Evolutionary conservation across 1,140 invertebrate genomes (phyloP).

Genomic region (Drosophila bipectinata): DNA sequence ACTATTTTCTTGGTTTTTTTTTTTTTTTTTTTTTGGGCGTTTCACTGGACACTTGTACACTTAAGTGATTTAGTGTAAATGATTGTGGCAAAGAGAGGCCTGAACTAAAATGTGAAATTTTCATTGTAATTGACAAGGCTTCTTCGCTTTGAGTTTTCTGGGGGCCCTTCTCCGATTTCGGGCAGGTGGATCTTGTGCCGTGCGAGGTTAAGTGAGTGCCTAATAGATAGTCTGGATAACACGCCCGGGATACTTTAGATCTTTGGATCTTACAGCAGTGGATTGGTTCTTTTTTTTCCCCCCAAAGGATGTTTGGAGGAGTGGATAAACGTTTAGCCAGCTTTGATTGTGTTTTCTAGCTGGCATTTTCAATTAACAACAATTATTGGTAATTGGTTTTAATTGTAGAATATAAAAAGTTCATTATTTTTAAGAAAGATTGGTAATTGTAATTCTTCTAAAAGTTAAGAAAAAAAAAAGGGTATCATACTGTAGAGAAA

Average conservation of each 20-base stretch:
- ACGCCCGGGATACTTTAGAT: background rate
- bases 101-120: constrained; percentile 34
- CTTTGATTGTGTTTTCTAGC: background rate
- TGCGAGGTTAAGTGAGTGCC: constrained; percentile 18
- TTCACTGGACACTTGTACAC: constrained; percentile 70
- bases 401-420: no score
- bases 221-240: constrained; percentile 20
- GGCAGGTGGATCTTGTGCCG: constrained; percentile 20
- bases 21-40: constrained; percentile 33
- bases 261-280: no score
- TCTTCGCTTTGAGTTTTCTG: background rate
- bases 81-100: constrained; percentile 66
- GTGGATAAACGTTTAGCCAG: background rate
- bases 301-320: no score
- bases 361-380: background rate
- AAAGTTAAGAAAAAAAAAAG: no score
- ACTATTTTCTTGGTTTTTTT: constrained; percentile 23
- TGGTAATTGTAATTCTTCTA: no score
- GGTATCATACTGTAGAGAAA: no score
- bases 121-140: constrained; percentile 39
- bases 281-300: no score
- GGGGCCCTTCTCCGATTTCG: constrained; percentile 3
- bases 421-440: no score
- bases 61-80: constrained; percentile 81
- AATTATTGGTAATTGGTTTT: background rate